These are phyloP conservation scores for Nannobrachium achirus DNA, from an alignment of 2,113 vertebrate genomes.

Conservation along the genomic window DNA sequence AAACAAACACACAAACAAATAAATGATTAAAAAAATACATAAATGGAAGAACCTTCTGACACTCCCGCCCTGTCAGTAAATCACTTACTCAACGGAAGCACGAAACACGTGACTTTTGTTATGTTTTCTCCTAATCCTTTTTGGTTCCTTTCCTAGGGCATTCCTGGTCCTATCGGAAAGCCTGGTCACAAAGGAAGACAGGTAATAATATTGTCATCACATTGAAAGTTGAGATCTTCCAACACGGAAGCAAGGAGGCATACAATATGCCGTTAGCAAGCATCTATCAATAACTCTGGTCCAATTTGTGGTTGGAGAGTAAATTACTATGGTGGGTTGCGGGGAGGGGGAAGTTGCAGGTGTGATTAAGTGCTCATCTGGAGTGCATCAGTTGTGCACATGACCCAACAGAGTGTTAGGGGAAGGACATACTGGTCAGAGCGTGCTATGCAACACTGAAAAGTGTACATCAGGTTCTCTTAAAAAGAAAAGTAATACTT, in stretches of 20 bases:
- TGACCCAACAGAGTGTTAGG: not conserved
- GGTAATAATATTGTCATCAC: conserved; percentile 72
- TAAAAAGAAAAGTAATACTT: conserved; percentile 5
- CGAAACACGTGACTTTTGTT: not conserved
- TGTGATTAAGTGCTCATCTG: not conserved
- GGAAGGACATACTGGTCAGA: not conserved
- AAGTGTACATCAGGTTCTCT: not conserved
- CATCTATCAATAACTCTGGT: conserved; percentile 2
- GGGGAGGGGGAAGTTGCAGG: not conserved
- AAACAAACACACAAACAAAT: not conserved
- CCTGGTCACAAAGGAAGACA: conserved; percentile 90
- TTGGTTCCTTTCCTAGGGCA: conserved; percentile 80
- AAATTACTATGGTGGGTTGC: not conserved
- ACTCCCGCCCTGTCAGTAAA: not conserved
- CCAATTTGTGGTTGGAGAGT: not conserved
- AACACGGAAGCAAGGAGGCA: not conserved
- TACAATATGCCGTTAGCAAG: not conserved
- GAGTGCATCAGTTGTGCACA: not conserved
- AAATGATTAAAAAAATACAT: too few relatives aligned
- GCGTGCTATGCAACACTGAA: conserved; percentile 3
- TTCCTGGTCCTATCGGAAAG: conserved; percentile 87
- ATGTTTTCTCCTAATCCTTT: conserved; percentile 29
- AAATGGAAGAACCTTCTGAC: not conserved
- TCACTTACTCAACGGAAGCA: too few relatives aligned
- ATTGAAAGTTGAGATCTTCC: conserved; percentile 1